These are phyloP conservation scores for Cerastoderma edule DNA, from an alignment of 2,888 invertebrate genomes.

Conservation along the genomic window DNA sequence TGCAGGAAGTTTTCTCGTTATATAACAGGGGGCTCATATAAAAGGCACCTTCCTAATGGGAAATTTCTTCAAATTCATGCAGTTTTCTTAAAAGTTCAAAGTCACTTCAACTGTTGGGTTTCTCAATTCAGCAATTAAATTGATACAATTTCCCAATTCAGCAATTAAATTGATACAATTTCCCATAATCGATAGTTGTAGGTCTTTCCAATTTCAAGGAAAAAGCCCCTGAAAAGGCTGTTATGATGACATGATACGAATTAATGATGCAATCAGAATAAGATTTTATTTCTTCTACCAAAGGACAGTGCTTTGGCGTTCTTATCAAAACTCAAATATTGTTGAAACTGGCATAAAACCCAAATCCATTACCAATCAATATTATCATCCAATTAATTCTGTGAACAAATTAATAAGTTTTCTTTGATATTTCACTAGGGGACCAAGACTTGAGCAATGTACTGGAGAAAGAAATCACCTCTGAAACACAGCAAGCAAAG, in stretches of 20 bases:
- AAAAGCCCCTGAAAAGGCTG: no score
- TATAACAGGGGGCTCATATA: neutral
- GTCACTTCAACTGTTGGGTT: neutral
- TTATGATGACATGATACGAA: no score
- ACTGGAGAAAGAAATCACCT: slow-evolving; percentile 88
- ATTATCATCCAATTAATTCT: neutral
- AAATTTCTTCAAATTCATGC: neutral
- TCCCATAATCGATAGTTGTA: no score
- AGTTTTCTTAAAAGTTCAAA: neutral
- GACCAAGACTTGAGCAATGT: slow-evolving; percentile 91
- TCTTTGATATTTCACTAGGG: neutral
- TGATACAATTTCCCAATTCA: no score
- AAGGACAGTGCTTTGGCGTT: neutral
- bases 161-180: no score
- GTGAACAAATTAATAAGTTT: no score
- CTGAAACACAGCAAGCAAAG: slow-evolving; percentile 7
- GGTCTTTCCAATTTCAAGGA: no score
- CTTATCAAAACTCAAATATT: neutral
- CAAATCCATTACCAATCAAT: neutral
- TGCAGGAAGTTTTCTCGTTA: neutral
- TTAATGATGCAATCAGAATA: neutral
- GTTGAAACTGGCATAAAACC: neutral
- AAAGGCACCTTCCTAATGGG: neutral
- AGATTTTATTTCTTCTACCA: neutral
- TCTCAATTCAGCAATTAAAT: no score